Evolutionary conservation across 2,888 invertebrate species (phyloP), one percentile per base, ranked within the genome.

Genomic region (Microdon myrmicae): DNA sequence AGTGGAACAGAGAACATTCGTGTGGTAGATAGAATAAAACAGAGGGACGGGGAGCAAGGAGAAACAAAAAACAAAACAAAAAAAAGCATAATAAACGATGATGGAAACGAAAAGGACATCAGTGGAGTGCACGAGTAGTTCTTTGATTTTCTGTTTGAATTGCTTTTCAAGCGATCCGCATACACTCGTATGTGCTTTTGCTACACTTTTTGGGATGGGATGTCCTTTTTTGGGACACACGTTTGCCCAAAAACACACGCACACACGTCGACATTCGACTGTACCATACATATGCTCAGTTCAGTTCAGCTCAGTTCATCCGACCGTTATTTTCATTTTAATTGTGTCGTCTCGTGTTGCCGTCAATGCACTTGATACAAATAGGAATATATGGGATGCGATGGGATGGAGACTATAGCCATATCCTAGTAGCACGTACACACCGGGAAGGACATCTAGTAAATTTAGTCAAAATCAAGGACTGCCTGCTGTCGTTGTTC

Each of bases 61-160:
- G n/a, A n/a, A n/a, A n/a, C n/a, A n/a, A n/a, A n/a, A n/a, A n/a
- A n/a, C n/a, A n/a, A n/a, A n/a, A n/a, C n/a, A n/a, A n/a, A n/a
- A n/a, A n/a, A n/a, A n/a, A n/a, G n/a, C n/a, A n/a, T n/a, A n/a
- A n/a, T n/a, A n/a, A n/a, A n/a, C n/a, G n/a, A n/a, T n/a, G n/a
- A n/a, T n/a, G n/a, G n/a, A n/a, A n/a, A n/a, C n/a, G n/a, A n/a
- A n/a, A n/a, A n/a, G n/a, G n/a, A n/a, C n/a, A n/a, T n/a, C n/a
- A n/a, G n/a, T n/a, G n/a, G 39, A 35, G 41, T 39, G 26, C 17
- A 43, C 37, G 38, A 64, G 58, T 64, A 64, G 58, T 64, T 64
- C 64, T 64, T 64, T 64, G 64, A 64, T 64, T 64, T 64, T 64
- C 64, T 64, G 47, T 64, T 47, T 64, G 64, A 64, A 64, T 64